Evolutionary conservation across 37 sponge, comb jelly and placozoan genomes (phyloP).

Genomic region (Halichondria panicea): DNA sequence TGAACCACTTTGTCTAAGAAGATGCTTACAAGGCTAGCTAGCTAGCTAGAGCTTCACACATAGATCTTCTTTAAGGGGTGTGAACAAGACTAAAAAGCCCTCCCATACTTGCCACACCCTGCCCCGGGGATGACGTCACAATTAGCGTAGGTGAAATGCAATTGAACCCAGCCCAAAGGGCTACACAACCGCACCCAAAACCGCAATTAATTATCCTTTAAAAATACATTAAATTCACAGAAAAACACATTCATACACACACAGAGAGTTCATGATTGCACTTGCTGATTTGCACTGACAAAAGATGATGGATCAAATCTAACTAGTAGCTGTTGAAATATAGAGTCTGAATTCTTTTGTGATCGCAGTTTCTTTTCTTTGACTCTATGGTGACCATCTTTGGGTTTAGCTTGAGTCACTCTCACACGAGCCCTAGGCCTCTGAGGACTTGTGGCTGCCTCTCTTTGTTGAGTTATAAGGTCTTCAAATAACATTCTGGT

Average conservation of each 20-base stretch:
- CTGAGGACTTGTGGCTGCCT: not conserved
- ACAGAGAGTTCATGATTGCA: too few relatives aligned
- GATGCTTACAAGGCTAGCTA: not conserved
- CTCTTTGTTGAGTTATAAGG: slow-evolving; percentile 11
- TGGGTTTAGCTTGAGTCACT: not conserved
- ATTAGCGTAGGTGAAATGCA: too few relatives aligned
- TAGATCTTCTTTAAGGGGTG: not conserved
- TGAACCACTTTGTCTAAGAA: not conserved
- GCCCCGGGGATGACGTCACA: slow-evolving; percentile 9
- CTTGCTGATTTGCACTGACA: too few relatives aligned
- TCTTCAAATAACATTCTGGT: slow-evolving; percentile 36
- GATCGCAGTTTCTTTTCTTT: not conserved
- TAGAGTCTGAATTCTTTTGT: slow-evolving; percentile 30
- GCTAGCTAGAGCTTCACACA: not conserved
- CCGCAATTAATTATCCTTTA: too few relatives aligned
- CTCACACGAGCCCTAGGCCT: not conserved
- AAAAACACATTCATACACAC: too few relatives aligned
- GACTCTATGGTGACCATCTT: slow-evolving; percentile 5
- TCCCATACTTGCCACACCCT: slow-evolving; percentile 15
- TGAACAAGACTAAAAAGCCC: slow-evolving; percentile 6
- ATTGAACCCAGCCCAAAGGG: too few relatives aligned
- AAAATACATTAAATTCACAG: not conserved
- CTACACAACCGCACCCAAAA: not conserved
- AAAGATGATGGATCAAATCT: slow-evolving; percentile 33
- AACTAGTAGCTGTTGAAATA: slow-evolving; percentile 41